Conservation (phyloP, 2,797 vertebrate species). For the Anguilla anguilla region DNA sequence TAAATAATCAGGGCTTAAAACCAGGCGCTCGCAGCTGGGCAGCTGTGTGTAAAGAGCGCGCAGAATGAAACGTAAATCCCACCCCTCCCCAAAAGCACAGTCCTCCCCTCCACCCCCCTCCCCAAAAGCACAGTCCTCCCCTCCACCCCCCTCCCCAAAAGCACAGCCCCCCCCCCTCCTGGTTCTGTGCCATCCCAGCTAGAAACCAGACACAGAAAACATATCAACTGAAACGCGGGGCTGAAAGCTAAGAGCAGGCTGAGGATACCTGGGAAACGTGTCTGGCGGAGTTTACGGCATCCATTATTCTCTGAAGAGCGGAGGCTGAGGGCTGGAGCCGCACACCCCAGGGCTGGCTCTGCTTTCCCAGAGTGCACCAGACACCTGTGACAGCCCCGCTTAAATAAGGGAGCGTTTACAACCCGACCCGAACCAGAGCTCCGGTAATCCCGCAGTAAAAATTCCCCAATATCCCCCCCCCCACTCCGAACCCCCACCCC, state of each 20-base stretch:
- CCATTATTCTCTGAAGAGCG: neutral
- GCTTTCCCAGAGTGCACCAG: slow-evolving; percentile 46
- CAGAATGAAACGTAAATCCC: neutral
- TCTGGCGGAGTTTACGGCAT: neutral
- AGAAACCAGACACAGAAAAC: neutral
- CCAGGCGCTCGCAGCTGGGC: neutral
- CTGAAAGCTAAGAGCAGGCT: neutral
- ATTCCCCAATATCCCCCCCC: slow-evolving; percentile 55
- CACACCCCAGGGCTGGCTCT: neutral
- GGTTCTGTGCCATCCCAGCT: no score
- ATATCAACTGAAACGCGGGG: neutral
- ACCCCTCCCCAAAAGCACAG: no score
- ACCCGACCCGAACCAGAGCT: slow-evolving; percentile 61
- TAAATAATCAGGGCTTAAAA: slow-evolving; percentile 59
- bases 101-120: no score
- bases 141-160: neutral
- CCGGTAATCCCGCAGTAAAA: slow-evolving; percentile 64
- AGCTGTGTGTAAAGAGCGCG: neutral
- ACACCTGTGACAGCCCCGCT: slow-evolving; percentile 59
- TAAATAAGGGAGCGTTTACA: slow-evolving; percentile 68
- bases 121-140: no score
- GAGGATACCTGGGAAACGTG: neutral
- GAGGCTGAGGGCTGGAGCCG: neutral
- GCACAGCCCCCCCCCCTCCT: neutral
- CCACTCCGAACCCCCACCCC: slow-evolving; percentile 49